Evolutionary conservation across 2,113 vertebrate genomes (phyloP), one percentile per base, ranked within the genome.

Genomic region (Puntigrus tetrazona): DNA sequence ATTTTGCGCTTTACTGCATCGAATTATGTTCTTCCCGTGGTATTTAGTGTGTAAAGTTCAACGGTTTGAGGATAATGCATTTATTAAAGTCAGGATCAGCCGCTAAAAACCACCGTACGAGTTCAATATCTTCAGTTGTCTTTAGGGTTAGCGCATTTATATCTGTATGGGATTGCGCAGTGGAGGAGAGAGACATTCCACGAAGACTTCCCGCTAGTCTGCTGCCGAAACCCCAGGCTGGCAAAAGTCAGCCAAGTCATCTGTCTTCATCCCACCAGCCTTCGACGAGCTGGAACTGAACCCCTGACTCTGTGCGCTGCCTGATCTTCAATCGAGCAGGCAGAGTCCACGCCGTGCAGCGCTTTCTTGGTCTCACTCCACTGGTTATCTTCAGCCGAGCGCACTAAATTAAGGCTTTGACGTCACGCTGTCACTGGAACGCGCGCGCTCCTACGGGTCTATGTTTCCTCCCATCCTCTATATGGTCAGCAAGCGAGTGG

Each of bases 41-140:
- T 7, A 69, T 69, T 69, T 69, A 36, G 69, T 2, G 69, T 2
- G 69, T 20, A 25, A 4, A 25, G 7, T 73, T 6, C 4, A 45
- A 27, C 7, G 36, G 38, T 73, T 73, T 73, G 27, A 29, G 27
- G 73, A 50, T 50, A 10, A 50, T 5, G 25, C 73, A 5, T 75
- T 75, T 20, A 75, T 75, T 75, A 50, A 75, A 75, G 73, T 75
- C 14, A 9, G 43, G 25, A 34, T 75, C 43, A 13, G 67, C 69
- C n/a, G 5, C 36, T 72, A 72, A 72, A 43, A 72, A 43, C 69
- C 69, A 41, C 69, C 1, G 36, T 18, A 20, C 0, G 41, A 75
- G 25, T 75, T 75, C 16, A 75, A 75, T 75, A 75, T 50, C 41
- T 75, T 7, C 41, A 47, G 73, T 20, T 50, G 72, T 75, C 41